Evolutionary conservation across 2,888 invertebrate genomes (phyloP).

Genomic region (Iphiclides podalirius): DNA sequence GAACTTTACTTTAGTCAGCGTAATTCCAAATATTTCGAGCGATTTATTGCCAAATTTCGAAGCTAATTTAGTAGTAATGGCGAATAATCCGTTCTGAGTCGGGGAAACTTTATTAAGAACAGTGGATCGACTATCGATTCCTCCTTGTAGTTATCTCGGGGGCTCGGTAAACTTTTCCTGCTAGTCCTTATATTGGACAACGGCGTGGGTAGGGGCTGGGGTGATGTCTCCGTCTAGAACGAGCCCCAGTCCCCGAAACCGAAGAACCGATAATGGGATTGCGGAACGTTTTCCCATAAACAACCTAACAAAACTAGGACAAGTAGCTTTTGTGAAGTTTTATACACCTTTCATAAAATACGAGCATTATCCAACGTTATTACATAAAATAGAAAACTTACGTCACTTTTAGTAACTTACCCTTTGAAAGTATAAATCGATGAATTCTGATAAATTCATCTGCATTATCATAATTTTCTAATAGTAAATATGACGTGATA

Average conservation of each 20-base stretch:
- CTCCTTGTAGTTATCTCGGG: slow-evolving; percentile 19
- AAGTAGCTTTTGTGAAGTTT: slow-evolving; percentile 8
- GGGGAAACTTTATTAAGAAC: slow-evolving; percentile 18
- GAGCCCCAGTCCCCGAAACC: slow-evolving; percentile 24
- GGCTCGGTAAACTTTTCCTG: slow-evolving; percentile 18
- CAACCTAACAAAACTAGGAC: slow-evolving; percentile 12
- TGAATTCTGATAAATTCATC: not conserved
- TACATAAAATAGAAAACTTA: not conserved
- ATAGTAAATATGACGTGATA: no score
- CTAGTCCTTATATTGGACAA: slow-evolving; percentile 19
- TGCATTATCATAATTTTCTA: no score
- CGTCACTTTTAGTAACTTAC: not conserved
- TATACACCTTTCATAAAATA: slow-evolving; percentile 8
- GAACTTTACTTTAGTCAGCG: no score
- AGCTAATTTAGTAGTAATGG: slow-evolving; percentile 10
- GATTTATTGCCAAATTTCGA: slow-evolving; percentile 6
- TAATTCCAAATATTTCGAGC: not conserved
- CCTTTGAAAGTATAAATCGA: not conserved
- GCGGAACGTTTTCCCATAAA: slow-evolving; percentile 15
- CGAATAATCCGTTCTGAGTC: slow-evolving; percentile 12
- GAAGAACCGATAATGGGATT: slow-evolving; percentile 16
- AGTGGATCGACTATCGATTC: slow-evolving; percentile 20
- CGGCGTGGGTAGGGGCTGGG: slow-evolving; percentile 1
- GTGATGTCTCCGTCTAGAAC: slow-evolving; percentile 33
- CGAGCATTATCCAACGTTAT: not conserved